Evolutionary conservation across 2,113 vertebrate genomes (phyloP), one percentile per base, ranked within the genome.

Genomic region (Callipepla squamata): DNA sequence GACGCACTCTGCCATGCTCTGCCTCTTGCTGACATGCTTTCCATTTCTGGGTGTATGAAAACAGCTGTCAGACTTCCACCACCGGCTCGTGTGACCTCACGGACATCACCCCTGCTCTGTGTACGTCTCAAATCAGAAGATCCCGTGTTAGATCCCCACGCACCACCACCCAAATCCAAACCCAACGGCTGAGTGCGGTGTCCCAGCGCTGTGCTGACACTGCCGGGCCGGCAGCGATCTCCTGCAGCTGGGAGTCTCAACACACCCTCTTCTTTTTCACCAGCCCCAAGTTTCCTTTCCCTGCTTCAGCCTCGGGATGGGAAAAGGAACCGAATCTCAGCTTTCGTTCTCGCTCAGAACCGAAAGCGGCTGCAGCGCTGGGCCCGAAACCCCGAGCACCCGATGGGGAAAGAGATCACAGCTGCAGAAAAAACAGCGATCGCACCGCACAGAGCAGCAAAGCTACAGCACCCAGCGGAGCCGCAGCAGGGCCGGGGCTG

Each of bases 251-350:
- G n/a, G 9, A 32, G n/a, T 59, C 16, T 69, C 20, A 1, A 21
- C 40, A 77, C 3, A 7, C 11, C 50, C 45, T 89, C 1, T 9
- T 95, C 11, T 57, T 57, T 57, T 57, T 85, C 30, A 36, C 63
- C 34, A 65, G 26, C 14, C 82, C 88, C 26, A 47, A 90, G 80
- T 95, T 93, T 94, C 83, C 6, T 6, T 95, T 94, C 92, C 87
- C 67, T 0, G 3, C 79, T 66, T 87, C 38, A n/a, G 63, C 82
- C 45, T 55, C 5, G 0, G 2, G 19, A 34, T 13, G 79, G 92
- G 93, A 96, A 91, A 91, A 87, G 85, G 94, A 96, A 95, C 87
- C 0, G 90, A 91, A 4, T 85, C 93, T 76, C 7, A 5, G 40
- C 66, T 96, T 92, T 94, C 85, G 3, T 42, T 94, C 87, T 91